Conservation (phyloP, 2,113 vertebrate genomes). For the Grammomys dolichurus region DNA sequence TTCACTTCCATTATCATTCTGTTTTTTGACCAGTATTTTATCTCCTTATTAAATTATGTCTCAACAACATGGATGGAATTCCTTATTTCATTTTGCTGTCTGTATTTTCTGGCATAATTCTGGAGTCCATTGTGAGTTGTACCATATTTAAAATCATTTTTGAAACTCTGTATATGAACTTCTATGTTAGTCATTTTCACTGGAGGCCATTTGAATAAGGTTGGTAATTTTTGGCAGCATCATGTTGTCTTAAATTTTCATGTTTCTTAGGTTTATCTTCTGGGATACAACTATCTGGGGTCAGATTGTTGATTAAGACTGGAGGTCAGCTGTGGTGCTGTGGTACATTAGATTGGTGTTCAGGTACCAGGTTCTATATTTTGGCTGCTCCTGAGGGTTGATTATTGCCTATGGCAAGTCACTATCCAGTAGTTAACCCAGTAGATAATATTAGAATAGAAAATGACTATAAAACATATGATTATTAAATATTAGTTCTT, state of each 20-base stretch:
- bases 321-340: no score
- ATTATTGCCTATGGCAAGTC: not conserved
- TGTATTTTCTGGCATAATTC: not conserved
- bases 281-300: no score
- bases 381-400: not conserved
- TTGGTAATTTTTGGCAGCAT: no score
- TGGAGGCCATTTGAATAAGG: no score
- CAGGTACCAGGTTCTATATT: not conserved
- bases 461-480: not conserved
- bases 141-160: not conserved
- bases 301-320: not conserved
- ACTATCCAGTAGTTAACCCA: no score
- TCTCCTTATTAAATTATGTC: not conserved
- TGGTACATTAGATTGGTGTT: not conserved
- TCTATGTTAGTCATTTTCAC: not conserved
- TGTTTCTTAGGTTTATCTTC: not conserved
- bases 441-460: not conserved
- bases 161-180: not conserved
- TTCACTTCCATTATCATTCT: not conserved
- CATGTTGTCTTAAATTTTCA: not conserved
- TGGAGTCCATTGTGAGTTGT: no score
- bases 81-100: not conserved
- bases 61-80: not conserved
- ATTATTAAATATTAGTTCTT: not conserved
- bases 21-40: not conserved